Evolutionary conservation across 2,797 vertebrate genomes (phyloP), one percentile per base, ranked within the genome.

Genomic region (Neosalanx taihuensis): DNA sequence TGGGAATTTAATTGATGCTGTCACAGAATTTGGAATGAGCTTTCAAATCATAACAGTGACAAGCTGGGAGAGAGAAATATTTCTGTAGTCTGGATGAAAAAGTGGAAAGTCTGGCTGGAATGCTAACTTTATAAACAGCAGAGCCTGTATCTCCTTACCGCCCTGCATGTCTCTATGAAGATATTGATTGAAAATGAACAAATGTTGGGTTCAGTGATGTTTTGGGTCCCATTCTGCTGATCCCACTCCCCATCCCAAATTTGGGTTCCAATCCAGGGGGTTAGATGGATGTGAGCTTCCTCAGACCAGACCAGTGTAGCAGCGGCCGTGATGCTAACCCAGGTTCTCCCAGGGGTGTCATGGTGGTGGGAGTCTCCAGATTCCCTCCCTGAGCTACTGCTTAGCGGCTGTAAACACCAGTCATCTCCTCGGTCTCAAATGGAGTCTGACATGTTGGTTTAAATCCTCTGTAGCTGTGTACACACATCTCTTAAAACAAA

Each of bases 1-100:
- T 88, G 88, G 86, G 87, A 90, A 89, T 89, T 89, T 87, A 91
- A 91, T 89, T 88, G 88, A 89, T 88, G 84, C 86, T 88, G 90
- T 89, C 89, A 89, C 88, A 89, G 84, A 86, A 83, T 84, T 83
- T 83, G 82, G 84, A 87, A 87, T 84, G 82, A 82, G 77, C 79
- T 90, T 89, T 86, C 83, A 87, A 86, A 82, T 88, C 84, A 86
- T 88, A 87, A 87, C 88, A 83, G 80, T 77, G 79, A 79, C 83
- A 83, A 77, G 69, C 76, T 77, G 76, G 82, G 78, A 79, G 72
- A 85, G 10, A 88, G 84, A 77, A 83, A 75, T 76, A 81, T 83
- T 83, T 68, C n/a, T 33, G 53, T 17, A 41, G 7, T 12, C 41
- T 41, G 23, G 12, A 12, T 12, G 41, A 66, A 23, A 12, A 66